Evolutionary conservation across 1,140 invertebrate species (phyloP), one percentile per base, ranked within the genome.

Genomic region (Nymphalis io): DNA sequence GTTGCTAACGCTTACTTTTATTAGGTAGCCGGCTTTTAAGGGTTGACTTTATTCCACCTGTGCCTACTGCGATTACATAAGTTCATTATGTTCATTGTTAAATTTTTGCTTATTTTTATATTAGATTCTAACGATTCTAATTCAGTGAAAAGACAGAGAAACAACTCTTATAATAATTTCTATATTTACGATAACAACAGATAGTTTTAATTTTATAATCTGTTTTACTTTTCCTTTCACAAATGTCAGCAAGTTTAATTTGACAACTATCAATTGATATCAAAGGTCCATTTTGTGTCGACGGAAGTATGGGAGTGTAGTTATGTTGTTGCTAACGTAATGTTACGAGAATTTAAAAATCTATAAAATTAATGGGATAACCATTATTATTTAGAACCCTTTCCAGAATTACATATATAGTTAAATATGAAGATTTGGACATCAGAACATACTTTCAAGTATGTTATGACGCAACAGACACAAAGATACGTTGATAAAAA

Each of bases 371-470:
- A 72, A 76, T 81, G 81, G 83, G 74, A 85, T 81, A 79, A 74
- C 55, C 33, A 66, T 68, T 74, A 75, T 77, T 79, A 72, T 60
- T 44, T 74, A 53, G 59, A 69, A 74, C 69, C 70, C 68, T 72
- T 55, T 65, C 68, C 59, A 51, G 60, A 63, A 53, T 67, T 42
- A 60, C 61, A 46, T 57, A 72, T 62, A 53, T 60, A 27, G 13
- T 55, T 8, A 81, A 81, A 68, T 69, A 95, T 95, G 95, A 95
- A 94, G 92, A 95, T 95, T 90, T 95, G 95, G 95, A 95, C 94
- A 65, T 94, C 94, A 21, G 94, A 95, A 85, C 94, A 95, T 80
- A 95, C 93, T 65, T 95, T 95, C 78, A 95, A 95, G 94, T 94
- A 81, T 93, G 93, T 83, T 73, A 65, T 89, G 85, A 89, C 84